phyloP scores from a whole-genome alignment of 2,113 vertebrate genomes.

The Montifringilla adamsi region DNA sequence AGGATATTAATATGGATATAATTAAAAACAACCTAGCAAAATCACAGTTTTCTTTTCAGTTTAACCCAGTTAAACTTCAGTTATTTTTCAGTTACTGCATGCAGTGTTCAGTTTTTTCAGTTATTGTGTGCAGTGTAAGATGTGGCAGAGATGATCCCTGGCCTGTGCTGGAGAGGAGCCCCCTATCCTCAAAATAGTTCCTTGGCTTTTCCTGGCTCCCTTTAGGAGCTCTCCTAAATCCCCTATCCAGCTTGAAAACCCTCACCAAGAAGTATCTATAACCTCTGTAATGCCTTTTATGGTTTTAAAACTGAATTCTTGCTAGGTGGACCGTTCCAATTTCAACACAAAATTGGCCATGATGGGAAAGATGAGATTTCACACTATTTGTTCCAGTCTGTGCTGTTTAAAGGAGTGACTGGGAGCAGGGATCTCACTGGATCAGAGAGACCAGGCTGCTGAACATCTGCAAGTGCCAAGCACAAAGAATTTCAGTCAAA shows the following conservation, averaged over 20 bases:
- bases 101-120: too few relatives aligned
- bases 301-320: background rate
- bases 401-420: background rate
- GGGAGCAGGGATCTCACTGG: background rate
- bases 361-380: background rate
- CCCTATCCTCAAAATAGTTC: background rate
- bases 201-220: background rate
- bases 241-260: background rate
- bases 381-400: background rate
- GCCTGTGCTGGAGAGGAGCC: background rate
- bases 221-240: background rate
- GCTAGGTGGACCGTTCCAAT: background rate
- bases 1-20: background rate
- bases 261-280: background rate
- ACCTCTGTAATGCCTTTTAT: background rate
- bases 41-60: background rate
- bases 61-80: background rate
- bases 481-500: background rate
- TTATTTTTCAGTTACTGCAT: too few relatives aligned
- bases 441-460: background rate
- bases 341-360: background rate
- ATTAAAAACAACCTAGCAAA: background rate
- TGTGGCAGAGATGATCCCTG: background rate
- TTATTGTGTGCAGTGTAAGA: background rate
- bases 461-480: background rate